Percentiles rank a stretch among this genome's conserved stretches.
Conservation (phyloP, 2,797 vertebrate genomes). For the Naso thynnoides region DNA sequence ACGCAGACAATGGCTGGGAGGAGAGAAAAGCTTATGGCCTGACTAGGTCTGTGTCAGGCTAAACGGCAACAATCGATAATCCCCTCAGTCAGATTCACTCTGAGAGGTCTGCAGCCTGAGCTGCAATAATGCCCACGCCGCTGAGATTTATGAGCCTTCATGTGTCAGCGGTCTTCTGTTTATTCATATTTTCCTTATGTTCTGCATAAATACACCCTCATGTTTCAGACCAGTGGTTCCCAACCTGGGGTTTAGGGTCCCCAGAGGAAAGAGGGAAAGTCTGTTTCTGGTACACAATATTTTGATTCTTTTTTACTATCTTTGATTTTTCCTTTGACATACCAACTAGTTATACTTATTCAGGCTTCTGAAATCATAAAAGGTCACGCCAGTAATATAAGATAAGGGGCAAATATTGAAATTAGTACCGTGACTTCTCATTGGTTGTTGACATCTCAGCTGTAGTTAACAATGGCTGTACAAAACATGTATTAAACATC, state of each 20-base stretch:
- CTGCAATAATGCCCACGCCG: conserved; percentile 17
- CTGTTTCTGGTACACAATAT: neutral
- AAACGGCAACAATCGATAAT: conserved; percentile 70
- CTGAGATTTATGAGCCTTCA: neutral
- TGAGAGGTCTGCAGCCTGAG: conserved; percentile 28
- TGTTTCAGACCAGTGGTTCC: neutral
- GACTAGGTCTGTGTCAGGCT: conserved; percentile 42
- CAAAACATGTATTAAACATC: neutral
- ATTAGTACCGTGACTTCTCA: too few species aligned
- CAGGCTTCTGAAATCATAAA: neutral
- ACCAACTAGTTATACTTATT: neutral
- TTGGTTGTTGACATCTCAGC: neutral
- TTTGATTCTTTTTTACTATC: neutral
- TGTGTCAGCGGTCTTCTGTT: conserved; percentile 1
- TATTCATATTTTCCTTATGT: neutral
- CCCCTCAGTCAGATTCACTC: conserved; percentile 49
- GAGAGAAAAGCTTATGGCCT: conserved; percentile 52
- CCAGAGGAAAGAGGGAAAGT: neutral
- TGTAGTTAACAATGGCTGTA: neutral
- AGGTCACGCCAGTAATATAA: neutral
- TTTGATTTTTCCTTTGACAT: neutral
- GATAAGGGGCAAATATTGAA: neutral
- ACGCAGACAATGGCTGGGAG: conserved; percentile 44
- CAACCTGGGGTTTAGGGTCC: neutral
- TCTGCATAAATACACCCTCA: neutral